phyloP scores from a whole-genome alignment of 2,113 vertebrate species.

The Bucco capensis region DNA sequence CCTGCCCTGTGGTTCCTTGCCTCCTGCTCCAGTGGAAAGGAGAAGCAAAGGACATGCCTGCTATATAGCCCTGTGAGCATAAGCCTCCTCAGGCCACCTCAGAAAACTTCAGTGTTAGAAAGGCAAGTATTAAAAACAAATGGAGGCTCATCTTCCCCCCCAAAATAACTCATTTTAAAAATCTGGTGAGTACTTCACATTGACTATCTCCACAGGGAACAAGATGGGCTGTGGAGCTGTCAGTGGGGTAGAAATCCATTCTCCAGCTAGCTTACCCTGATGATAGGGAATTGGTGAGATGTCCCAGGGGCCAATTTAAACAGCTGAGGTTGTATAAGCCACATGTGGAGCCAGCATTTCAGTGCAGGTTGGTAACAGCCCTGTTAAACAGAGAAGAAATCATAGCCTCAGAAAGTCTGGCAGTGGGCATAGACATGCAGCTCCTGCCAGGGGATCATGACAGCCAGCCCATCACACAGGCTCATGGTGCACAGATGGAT shows the following conservation, averaged over 20 bases:
- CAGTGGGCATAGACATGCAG: fast-evolving
- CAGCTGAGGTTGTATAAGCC: not conserved
- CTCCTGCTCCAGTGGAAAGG: not conserved
- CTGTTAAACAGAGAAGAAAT: not conserved
- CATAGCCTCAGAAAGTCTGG: not conserved
- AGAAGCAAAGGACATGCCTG: not conserved
- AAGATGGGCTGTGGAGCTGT: not conserved
- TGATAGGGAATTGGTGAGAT: not conserved
- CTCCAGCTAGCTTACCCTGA: not conserved
- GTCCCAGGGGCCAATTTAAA: not conserved
- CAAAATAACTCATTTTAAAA: not conserved
- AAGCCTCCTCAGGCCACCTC: not conserved
- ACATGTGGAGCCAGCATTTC: not conserved
- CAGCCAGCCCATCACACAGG: too few relatives aligned
- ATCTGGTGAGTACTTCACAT: not conserved
- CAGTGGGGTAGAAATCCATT: not conserved
- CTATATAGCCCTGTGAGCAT: not conserved
- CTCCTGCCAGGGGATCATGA: not conserved
- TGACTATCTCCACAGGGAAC: fast-evolving
- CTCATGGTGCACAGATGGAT: not conserved
- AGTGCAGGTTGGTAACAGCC: not conserved
- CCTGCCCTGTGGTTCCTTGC: not conserved
- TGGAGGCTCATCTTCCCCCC: not conserved
- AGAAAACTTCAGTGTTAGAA: not conserved
- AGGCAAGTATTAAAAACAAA: not conserved